Evolutionary conservation across 2,113 vertebrate species (phyloP), one percentile per base, ranked within the genome.

Genomic region (Channa argus): DNA sequence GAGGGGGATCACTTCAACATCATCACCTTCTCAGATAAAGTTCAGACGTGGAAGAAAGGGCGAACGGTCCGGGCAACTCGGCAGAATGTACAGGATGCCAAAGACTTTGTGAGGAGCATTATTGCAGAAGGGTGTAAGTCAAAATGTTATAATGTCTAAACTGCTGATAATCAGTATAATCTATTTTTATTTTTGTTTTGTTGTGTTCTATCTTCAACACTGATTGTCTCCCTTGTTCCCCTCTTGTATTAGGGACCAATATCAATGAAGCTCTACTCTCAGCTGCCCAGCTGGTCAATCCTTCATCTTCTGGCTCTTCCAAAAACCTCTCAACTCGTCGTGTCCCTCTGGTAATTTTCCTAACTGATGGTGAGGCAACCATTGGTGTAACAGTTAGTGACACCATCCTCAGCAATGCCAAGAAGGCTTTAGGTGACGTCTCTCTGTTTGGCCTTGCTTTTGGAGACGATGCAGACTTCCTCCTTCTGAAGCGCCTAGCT

Each of bases 291-390:
- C 80, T 96, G 33, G 80, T 96, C 78, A 95, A 93, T 65, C 90
- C 91, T 12, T 84, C 85, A 3, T 51, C 87, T 14, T 66, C 82
- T 8, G 89, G 44, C 37, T 66, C 81, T 5, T 72, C 84, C 36
- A 45, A 44, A 13, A 88, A 51, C 8, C 51, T 68, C 37, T 56
- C 79, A 8, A 84, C 88, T 44, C 84, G 76, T 1, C 92, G 86
- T 1, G 92, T 96, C 39, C 93, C 94, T 7, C 90, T 97, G 76
- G 84, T 96, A 6, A 93, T 97, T 79, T 96, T 96, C 86, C 90
- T 96, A 12, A 96, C 94, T 0, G 96, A 96, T n/a, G 94, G 95
- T 0, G 95, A 97, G 69, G 93, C 95, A n/a, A 96, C 94, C 1
- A 92, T 92, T 0, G 94, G 96, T 0, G 92, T 95, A 37, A 96